Percentiles rank a stretch among this genome's conserved stretches.
phyloP scores from a whole-genome alignment of 2,888 invertebrate genomes.

The Kuschelorhynchus macadamiae region DNA sequence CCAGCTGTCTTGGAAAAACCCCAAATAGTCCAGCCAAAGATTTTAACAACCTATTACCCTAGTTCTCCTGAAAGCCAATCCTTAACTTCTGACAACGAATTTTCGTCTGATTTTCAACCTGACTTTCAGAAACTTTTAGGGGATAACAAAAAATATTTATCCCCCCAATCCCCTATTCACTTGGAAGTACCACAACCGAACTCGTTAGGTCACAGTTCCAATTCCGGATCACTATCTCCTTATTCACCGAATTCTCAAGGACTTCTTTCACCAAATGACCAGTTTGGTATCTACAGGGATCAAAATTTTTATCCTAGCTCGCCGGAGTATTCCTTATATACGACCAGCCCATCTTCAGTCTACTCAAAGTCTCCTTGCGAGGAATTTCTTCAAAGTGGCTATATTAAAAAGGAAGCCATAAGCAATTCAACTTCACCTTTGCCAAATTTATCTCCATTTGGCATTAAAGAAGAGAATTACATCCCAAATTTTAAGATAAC shows the following conservation, averaged over 20 bases:
- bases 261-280: constrained; percentile 67
- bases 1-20: constrained; percentile 61
- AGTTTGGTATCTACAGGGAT: constrained; percentile 71
- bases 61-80: constrained; percentile 60
- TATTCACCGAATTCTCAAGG: constrained; percentile 69
- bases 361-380: constrained; percentile 74
- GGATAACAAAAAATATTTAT: constrained; percentile 55
- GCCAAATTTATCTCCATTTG: constrained; percentile 69
- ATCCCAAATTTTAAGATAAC: constrained; percentile 67
- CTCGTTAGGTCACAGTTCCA: constrained; percentile 57
- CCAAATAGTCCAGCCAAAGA: constrained; percentile 63
- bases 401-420: constrained; percentile 70
- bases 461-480: constrained; percentile 65
- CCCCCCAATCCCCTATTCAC: constrained; percentile 69
- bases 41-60: constrained; percentile 64
- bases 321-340: constrained; percentile 70
- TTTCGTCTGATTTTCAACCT: constrained; percentile 57
- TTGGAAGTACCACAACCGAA: constrained; percentile 65
- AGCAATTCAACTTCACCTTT: constrained; percentile 71
- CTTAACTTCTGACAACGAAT: constrained; percentile 53
- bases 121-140: constrained; percentile 66
- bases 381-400: constrained; percentile 64
- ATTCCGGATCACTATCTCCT: constrained; percentile 62
- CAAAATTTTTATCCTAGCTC: constrained; percentile 66
- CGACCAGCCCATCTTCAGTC: constrained; percentile 70